phyloP scores from a whole-genome alignment of 92 coral and sea anemone species.

The Palythoa grandiflora region DNA sequence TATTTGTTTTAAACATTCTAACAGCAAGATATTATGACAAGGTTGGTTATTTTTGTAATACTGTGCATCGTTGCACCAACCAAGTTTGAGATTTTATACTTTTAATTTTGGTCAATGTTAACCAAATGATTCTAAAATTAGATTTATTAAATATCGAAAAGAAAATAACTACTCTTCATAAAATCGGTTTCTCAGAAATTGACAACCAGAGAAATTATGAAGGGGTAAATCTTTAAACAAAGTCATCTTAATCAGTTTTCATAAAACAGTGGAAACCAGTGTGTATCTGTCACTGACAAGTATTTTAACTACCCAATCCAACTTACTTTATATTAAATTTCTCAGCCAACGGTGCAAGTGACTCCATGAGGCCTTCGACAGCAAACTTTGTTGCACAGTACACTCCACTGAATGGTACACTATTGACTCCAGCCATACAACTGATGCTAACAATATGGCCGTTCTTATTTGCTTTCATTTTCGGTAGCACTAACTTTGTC shows the following conservation, averaged over 20 bases:
- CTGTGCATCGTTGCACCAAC: no score
- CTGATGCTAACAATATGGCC: slow-evolving; percentile 88
- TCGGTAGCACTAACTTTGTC: slow-evolving; percentile 80
- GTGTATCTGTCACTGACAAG: neutral
- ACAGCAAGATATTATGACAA: no score
- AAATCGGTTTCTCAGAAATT: no score
- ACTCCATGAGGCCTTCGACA: slow-evolving; percentile 87
- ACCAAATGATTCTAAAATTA: no score
- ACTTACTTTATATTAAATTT: slow-evolving; percentile 83
- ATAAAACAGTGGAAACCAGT: neutral
- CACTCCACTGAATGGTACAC: slow-evolving; percentile 80
- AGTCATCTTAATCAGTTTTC: neutral
- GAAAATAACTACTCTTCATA: no score
- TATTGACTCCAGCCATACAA: slow-evolving; percentile 78
- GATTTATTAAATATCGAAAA: no score
- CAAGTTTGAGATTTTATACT: no score
- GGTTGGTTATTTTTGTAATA: no score
- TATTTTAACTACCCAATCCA: neutral
- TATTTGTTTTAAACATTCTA: no score
- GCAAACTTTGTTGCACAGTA: slow-evolving; percentile 93
- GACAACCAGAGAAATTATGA: no score
- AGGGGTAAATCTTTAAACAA: slow-evolving; percentile 73
- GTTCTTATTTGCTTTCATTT: slow-evolving; percentile 78
- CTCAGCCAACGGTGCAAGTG: slow-evolving; percentile 81
- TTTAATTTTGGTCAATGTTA: no score